phyloP scores from a whole-genome alignment of 2,888 invertebrate genomes.

The Villa cingulata region DNA sequence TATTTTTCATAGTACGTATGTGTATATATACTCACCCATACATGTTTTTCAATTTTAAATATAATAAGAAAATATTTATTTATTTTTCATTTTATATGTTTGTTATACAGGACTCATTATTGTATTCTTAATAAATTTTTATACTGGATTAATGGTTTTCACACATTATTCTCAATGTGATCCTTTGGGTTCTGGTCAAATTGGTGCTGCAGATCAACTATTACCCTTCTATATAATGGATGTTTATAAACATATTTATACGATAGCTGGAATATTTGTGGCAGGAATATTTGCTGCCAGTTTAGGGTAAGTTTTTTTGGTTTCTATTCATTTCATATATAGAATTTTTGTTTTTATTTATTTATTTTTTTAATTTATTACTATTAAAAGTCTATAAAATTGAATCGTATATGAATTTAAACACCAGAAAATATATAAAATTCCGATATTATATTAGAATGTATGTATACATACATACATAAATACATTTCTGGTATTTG shows the following conservation, averaged over 20 bases:
- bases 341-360: no score
- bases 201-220: slow-evolving; percentile 63
- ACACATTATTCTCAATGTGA: slow-evolving; percentile 73
- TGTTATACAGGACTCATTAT: slow-evolving; percentile 49
- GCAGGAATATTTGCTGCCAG: slow-evolving; percentile 93
- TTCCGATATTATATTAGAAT: no score
- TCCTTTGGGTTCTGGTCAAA: slow-evolving; percentile 56
- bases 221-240: slow-evolving; percentile 83
- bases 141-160: slow-evolving; percentile 75
- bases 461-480: no score
- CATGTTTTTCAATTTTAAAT: no score
- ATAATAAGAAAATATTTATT: background rate
- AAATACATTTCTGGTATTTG: no score
- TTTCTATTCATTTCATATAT: no score
- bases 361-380: no score
- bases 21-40: background rate
- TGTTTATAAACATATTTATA: slow-evolving; percentile 57
- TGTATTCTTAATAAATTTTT: slow-evolving; percentile 76
- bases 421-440: no score
- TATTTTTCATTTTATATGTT: slow-evolving; percentile 1
- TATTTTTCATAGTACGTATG: background rate
- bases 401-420: no score
- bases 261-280: slow-evolving; percentile 84
- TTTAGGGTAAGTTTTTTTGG: slow-evolving; percentile 57
- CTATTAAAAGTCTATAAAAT: no score